phyloP scores from a whole-genome alignment of 1,140 invertebrate genomes.

The Tenebrio molitor region DNA sequence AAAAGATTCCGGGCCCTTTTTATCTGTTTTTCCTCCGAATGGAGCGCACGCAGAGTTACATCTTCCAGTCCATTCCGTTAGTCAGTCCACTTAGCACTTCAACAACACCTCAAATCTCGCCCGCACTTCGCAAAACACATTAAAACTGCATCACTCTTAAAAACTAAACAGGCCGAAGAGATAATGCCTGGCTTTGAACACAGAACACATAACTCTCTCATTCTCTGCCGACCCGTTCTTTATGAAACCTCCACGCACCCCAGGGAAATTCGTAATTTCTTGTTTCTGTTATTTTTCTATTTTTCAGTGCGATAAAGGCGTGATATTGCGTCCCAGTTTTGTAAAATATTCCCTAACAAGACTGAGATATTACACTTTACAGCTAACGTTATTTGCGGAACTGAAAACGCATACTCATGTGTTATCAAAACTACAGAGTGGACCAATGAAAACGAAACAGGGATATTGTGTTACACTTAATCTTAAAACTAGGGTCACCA shows the following conservation, averaged over 20 bases:
- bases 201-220: constrained; percentile 57
- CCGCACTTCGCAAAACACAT: constrained; percentile 56
- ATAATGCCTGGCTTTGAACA: constrained; percentile 58
- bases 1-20: constrained; percentile 28
- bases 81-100: constrained; percentile 51
- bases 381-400: constrained; percentile 33
- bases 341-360: constrained; percentile 46
- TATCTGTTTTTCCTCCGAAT: constrained; percentile 36
- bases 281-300: constrained; percentile 56
- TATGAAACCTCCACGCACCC: constrained; percentile 57
- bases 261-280: constrained; percentile 61
- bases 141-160: constrained; percentile 62
- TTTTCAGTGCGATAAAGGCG: constrained; percentile 57
- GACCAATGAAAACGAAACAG: too few relatives aligned
- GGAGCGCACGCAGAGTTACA: constrained; percentile 24
- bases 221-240: constrained; percentile 50
- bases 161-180: constrained; percentile 63
- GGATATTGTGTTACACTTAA: too few relatives aligned
- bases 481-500: too few relatives aligned
- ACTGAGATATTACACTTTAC: constrained; percentile 32
- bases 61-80: constrained; percentile 54
- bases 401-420: too few relatives aligned
- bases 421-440: too few relatives aligned
- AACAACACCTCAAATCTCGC: constrained; percentile 51
- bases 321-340: constrained; percentile 52